Conservation (phyloP, 2,797 vertebrate genomes). For the Coracias cyanogaster region DNA sequence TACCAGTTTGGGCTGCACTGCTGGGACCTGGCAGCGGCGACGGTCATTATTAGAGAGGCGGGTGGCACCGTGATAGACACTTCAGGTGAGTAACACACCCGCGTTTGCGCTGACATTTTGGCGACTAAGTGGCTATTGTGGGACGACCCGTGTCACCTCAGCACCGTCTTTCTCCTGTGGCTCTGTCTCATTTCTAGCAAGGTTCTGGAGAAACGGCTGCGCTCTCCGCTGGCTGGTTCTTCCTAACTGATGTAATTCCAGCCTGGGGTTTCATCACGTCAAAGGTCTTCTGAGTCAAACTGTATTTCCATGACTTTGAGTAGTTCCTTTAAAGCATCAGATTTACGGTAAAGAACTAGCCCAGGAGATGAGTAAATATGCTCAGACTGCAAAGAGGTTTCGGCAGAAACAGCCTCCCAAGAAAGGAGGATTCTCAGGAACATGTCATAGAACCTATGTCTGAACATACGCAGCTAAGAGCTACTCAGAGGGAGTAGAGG, state of each 20-base stretch:
- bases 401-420: background rate
- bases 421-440: background rate
- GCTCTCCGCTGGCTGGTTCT: background rate
- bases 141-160: background rate
- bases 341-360: background rate
- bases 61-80: slow-evolving; percentile 88
- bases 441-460: background rate
- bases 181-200: background rate
- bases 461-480: background rate
- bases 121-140: background rate
- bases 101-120: background rate
- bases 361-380: background rate
- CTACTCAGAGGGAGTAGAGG: background rate
- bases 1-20: slow-evolving; percentile 90
- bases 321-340: background rate
- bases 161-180: background rate
- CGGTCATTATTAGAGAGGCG: slow-evolving; percentile 87
- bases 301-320: background rate
- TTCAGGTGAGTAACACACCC: slow-evolving; percentile 78
- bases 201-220: background rate
- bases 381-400: background rate
- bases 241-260: background rate
- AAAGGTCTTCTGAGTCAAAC: background rate
- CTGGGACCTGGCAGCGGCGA: slow-evolving; percentile 89
- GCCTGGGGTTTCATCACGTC: background rate